phyloP scores from a whole-genome alignment of 2,113 vertebrate genomes.

The Calyptomena viridis region DNA sequence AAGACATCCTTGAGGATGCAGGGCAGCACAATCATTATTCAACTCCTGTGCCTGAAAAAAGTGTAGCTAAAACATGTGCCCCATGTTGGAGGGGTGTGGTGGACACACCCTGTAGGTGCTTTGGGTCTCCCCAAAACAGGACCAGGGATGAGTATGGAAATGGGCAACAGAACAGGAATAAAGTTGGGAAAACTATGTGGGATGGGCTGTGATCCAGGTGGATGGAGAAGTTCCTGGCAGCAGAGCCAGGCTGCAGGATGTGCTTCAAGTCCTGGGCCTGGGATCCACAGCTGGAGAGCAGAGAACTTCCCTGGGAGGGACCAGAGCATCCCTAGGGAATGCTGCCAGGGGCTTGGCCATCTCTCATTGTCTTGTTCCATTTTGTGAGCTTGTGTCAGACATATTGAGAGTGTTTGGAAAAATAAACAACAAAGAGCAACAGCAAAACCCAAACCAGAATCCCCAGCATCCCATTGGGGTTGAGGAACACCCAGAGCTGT shows the following conservation, averaged over 20 bases:
- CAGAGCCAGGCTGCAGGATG: neutral
- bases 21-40: neutral
- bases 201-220: neutral
- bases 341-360: neutral
- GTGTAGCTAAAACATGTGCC: neutral
- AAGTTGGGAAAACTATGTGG: neutral
- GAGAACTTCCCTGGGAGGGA: neutral
- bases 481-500: neutral
- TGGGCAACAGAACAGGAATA: neutral
- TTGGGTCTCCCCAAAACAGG: neutral
- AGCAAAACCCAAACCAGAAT: neutral
- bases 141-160: neutral
- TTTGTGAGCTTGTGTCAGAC: neutral
- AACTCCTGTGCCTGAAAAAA: rapidly evolving
- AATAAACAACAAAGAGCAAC: neutral
- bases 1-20: neutral
- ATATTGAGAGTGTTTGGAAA: neutral
- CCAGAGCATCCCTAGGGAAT: neutral
- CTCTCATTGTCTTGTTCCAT: neutral
- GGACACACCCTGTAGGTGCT: neutral
- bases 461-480: neutral
- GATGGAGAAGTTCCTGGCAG: neutral
- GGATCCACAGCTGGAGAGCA: neutral
- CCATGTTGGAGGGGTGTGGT: neutral
- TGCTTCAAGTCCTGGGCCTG: neutral